A percentile compares a stretch with the other conserved stretches of the same genome.
Evolutionary conservation across 2,113 vertebrate genomes (phyloP).

Genomic region (Zapus hudsonius): DNA sequence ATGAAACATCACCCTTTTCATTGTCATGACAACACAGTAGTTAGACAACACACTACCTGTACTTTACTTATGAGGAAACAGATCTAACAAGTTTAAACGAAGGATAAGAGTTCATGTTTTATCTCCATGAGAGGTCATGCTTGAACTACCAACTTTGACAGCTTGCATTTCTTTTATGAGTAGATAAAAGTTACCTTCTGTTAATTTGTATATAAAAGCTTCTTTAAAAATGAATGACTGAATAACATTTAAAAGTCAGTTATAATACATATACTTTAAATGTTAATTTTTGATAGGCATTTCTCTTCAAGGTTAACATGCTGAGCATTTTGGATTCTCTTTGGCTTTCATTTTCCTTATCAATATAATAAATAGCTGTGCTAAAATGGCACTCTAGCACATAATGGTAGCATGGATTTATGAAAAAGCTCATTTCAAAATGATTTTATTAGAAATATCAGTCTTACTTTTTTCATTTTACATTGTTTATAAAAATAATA

Average conservation of each 20-base stretch:
- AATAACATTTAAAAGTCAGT: background rate
- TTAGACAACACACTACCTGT: background rate
- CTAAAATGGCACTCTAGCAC: background rate
- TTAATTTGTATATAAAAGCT: too few species aligned
- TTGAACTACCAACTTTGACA: background rate
- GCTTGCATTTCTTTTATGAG: background rate
- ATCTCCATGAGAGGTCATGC: background rate
- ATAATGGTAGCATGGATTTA: background rate
- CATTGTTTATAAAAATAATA: background rate
- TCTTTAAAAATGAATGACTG: too few species aligned
- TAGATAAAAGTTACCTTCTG: background rate
- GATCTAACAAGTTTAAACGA: background rate
- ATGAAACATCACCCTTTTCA: background rate
- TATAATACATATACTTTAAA: background rate
- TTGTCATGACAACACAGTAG: background rate
- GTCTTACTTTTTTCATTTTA: background rate
- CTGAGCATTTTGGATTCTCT: background rate
- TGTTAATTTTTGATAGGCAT: background rate
- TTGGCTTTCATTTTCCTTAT: background rate
- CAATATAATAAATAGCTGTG: background rate
- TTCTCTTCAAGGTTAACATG: slow-evolving; percentile 13
- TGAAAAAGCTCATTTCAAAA: background rate
- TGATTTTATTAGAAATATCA: background rate
- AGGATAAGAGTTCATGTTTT: background rate
- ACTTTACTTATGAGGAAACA: background rate